phyloP scores from a whole-genome alignment of 1,140 invertebrate genomes.

The Zaprionus africanus region DNA sequence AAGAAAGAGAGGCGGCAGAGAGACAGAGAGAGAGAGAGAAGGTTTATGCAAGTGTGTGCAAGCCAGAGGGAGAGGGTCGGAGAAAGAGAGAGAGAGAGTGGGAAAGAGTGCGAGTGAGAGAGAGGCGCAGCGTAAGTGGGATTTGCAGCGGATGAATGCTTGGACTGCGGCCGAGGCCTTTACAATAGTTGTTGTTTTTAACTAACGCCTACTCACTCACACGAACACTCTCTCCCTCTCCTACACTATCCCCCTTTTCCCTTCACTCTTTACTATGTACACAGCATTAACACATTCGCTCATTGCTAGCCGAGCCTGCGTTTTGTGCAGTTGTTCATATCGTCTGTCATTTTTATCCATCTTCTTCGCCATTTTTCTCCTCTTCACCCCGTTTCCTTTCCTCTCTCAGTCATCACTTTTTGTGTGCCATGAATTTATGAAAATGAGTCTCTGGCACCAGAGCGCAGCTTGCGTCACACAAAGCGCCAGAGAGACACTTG shows the following conservation, averaged over 20 bases:
- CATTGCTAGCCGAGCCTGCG: slow-evolving; percentile 61
- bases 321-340: slow-evolving; percentile 78
- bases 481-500: slow-evolving; percentile 33
- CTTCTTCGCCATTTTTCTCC: slow-evolving; percentile 43
- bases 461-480: slow-evolving; percentile 64
- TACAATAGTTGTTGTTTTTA: slow-evolving; percentile 48
- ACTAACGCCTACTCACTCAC: slow-evolving; percentile 20
- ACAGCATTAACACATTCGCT: slow-evolving; percentile 79
- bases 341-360: slow-evolving; percentile 51
- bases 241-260: not conserved
- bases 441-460: slow-evolving; percentile 61
- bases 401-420: slow-evolving; percentile 7
- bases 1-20: slow-evolving; percentile 36
- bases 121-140: slow-evolving; percentile 12
- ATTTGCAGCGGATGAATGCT: slow-evolving; percentile 41
- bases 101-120: slow-evolving; percentile 3
- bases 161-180: slow-evolving; percentile 46
- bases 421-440: slow-evolving; percentile 71
- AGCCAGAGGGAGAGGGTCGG: slow-evolving; percentile 13
- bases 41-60: slow-evolving; percentile 18
- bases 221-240: not conserved
- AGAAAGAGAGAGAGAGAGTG: slow-evolving; percentile 6
- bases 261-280: slow-evolving; percentile 40
- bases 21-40: slow-evolving; percentile 20
- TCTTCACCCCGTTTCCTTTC: slow-evolving; percentile 14